These are phyloP conservation scores for Scaptomyza hsui DNA, from an alignment of 1,140 invertebrate species.

Conservation along the genomic window DNA sequence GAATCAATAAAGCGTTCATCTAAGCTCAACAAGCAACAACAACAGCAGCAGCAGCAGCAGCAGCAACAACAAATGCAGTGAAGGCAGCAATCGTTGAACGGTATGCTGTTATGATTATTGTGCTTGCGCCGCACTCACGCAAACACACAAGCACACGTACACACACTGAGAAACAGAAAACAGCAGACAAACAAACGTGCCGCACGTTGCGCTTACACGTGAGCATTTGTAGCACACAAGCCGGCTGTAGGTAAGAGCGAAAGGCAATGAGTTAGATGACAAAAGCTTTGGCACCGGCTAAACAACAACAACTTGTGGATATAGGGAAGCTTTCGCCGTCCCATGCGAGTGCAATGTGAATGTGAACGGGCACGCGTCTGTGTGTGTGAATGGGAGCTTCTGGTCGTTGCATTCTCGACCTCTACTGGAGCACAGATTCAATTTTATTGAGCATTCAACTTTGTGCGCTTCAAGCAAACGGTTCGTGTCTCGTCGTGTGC, in stretches of 20 bases:
- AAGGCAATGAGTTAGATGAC: background rate
- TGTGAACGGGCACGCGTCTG: conserved; percentile 22
- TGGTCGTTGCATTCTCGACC: conserved; percentile 39
- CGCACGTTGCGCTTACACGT: conserved; percentile 77
- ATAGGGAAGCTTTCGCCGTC: conserved; percentile 43
- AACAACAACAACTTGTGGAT: conserved; percentile 34
- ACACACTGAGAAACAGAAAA: conserved; percentile 34
- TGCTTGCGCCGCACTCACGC: background rate
- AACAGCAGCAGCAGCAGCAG: background rate
- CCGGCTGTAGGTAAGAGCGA: conserved; percentile 6
- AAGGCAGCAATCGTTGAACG: conserved; percentile 28
- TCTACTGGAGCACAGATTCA: conserved; percentile 12
- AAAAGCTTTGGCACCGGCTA: conserved; percentile 20
- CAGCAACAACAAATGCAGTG: background rate
- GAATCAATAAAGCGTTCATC: conserved; percentile 32
- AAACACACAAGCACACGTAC: background rate
- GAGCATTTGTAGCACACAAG: conserved; percentile 33
- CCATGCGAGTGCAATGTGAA: conserved; percentile 54
- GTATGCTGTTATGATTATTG: conserved; percentile 18
- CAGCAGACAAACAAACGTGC: conserved; percentile 64
- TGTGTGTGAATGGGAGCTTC: conserved; percentile 32
- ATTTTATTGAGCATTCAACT: conserved; percentile 49
- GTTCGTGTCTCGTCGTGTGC: conserved; percentile 41
- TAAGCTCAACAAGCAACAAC: background rate
- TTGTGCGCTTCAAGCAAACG: conserved; percentile 55